A percentile compares a stretch with the other conserved stretches of the same genome.
Evolutionary conservation across 2,797 vertebrate species (phyloP).

Genomic region (Sebastes paucispinis): DNA sequence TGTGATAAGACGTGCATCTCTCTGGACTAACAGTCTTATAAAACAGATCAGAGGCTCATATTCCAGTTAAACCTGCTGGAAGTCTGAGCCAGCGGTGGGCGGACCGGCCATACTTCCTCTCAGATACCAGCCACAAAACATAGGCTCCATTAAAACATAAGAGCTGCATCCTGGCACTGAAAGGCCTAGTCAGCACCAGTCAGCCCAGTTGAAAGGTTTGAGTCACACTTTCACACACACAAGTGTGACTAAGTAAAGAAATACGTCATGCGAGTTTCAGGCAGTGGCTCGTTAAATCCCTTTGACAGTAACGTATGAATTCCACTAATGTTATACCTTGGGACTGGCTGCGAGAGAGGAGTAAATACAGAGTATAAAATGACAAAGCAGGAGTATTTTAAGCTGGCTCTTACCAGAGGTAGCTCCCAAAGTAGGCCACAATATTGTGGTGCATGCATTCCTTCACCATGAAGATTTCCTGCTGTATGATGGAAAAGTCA

Average conservation of each 20-base stretch:
- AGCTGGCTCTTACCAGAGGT: conserved; percentile 90
- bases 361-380: conserved; percentile 18
- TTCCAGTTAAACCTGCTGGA: conserved; percentile 79
- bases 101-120: conserved; percentile 51
- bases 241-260: conserved; percentile 44
- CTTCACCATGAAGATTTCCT: conserved; percentile 99
- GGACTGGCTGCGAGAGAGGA: background rate
- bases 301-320: conserved; percentile 20
- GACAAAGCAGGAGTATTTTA: conserved; percentile 37
- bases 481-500: conserved; percentile 98
- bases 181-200: conserved; percentile 43
- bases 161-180: conserved; percentile 38
- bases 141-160: conserved; percentile 44
- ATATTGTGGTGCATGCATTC: conserved; percentile 99
- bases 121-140: conserved; percentile 51
- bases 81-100: conserved; percentile 44
- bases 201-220: conserved; percentile 22
- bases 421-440: conserved; percentile 98
- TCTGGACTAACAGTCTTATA: conserved; percentile 46
- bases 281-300: conserved; percentile 1
- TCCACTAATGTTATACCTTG: conserved; percentile 8
- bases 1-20: conserved; percentile 51
- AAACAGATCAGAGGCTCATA: conserved; percentile 68
- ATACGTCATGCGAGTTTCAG: conserved; percentile 36
- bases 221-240: conserved; percentile 60